A percentile compares a stretch with the other conserved stretches of the same genome.
These are phyloP conservation scores for Andrena camellia DNA, from an alignment of 2,888 invertebrate species.

Conservation along the genomic window DNA sequence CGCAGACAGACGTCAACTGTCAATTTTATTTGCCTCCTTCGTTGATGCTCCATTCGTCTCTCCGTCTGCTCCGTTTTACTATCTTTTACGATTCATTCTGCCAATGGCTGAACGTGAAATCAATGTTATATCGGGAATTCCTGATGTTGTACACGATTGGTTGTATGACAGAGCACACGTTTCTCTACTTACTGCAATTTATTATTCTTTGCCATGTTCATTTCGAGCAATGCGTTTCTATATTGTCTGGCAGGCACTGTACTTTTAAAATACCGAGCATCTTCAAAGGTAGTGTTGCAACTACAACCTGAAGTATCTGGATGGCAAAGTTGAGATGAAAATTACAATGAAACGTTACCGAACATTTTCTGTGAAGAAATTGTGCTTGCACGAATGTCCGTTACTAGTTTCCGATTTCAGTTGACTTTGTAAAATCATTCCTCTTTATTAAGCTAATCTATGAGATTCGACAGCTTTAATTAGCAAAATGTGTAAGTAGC, in stretches of 20 bases:
- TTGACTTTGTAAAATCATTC: no score
- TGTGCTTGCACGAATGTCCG: no score
- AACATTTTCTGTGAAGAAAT: background rate
- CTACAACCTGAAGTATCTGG: background rate
- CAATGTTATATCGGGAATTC: conserved; percentile 39
- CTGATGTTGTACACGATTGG: background rate
- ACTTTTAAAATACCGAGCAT: conserved; percentile 3
- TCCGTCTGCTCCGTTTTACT: conserved; percentile 50
- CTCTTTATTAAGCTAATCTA: no score
- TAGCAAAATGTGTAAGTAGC: no score
- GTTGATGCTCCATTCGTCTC: conserved; percentile 47
- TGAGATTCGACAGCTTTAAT: no score
- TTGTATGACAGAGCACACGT: background rate
- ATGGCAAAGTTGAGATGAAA: background rate
- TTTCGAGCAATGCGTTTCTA: background rate
- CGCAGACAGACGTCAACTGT: conserved; percentile 80
- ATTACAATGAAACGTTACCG: background rate
- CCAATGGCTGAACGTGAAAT: conserved; percentile 37
- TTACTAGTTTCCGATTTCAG: no score
- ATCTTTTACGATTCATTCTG: conserved; percentile 55
- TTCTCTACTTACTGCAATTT: background rate
- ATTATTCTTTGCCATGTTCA: background rate
- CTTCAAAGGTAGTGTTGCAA: background rate
- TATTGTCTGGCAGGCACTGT: background rate
- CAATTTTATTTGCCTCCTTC: conserved; percentile 78